Evolutionary conservation across 53 echinoderm and acorn worm genomes (phyloP), one percentile per base, ranked within the genome.

Genomic region (Holothuria leucospilota): DNA sequence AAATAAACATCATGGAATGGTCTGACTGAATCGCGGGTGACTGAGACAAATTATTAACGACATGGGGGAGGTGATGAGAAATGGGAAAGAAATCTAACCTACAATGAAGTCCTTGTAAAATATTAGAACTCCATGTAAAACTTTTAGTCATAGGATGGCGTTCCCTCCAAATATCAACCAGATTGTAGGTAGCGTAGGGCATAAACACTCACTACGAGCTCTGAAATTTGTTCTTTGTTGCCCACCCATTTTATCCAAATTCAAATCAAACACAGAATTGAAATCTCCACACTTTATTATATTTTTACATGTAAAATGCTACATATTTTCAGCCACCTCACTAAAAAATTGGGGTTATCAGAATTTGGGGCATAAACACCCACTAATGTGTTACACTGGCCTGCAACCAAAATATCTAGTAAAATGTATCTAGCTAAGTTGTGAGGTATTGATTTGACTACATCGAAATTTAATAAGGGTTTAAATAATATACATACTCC

Each of bases 61-160:
- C 13, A 71, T 51, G 34, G 4, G 0, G 4, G 0, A 72, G 4
- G 24, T 52, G 8, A 14, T 73, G 58, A n/a, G n/a, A n/a, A n/a
- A n/a, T n/a, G n/a, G n/a, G n/a, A n/a, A n/a, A n/a, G n/a, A n/a
- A n/a, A n/a, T 86, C 77, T 38, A 86, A 41, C 13, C 73, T 24
- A 60, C 71, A 71, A 11, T 2, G 39, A 13, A 72, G 53, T 41
- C 60, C 49, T 0, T 5, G 5, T 16, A 16, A 7, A 26, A 78
- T 52, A n/a, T 46, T 82, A 13, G 82, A 82, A 62, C 40, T 30
- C 82, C 82, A 82, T 6, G 82, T 62, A 39, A 82, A 82, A 59
- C 25, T 7, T 20, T 62, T 29, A 3, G 1, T 28, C 8, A 30
- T 11, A 10, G 82, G 64, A 21, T 82, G 61, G 28, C 82, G 16